phyloP scores from a whole-genome alignment of 2,113 vertebrate species.

The Scalopus aquaticus region DNA sequence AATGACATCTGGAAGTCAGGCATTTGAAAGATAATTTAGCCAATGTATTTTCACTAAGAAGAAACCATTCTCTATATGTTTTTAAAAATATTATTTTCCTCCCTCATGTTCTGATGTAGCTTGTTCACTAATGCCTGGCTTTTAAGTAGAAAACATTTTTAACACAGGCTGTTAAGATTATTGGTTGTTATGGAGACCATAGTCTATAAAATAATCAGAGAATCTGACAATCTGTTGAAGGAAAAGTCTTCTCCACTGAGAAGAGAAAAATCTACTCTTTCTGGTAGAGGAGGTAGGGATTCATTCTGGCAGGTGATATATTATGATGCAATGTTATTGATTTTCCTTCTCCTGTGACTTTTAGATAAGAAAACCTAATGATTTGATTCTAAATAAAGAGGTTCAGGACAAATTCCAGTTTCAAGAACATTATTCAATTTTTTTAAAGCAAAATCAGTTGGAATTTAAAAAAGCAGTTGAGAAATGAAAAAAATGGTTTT shows the following conservation, averaged over 20 bases:
- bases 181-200: conserved; percentile 61
- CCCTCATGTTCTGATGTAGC: neutral
- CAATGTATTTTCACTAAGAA: conserved; percentile 21
- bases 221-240: conserved; percentile 13
- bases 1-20: neutral
- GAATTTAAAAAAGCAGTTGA: conserved; percentile 11
- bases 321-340: neutral
- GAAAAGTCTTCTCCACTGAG: neutral
- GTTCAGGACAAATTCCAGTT: conserved; percentile 20
- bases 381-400: neutral
- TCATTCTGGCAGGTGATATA: neutral
- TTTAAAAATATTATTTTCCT: neutral
- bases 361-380: conserved; percentile 11
- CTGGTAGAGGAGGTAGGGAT: neutral
- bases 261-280: conserved; percentile 30
- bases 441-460: neutral
- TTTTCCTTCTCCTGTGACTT: conserved; percentile 3
- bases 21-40: conserved; percentile 3
- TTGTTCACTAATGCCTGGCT: neutral
- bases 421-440: conserved; percentile 6
- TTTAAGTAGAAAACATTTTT: conserved; percentile 52
- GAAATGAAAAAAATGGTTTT: neutral
- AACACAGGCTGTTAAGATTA: neutral
- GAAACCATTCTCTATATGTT: neutral
- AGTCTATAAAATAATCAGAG: conserved; percentile 36